Evolutionary conservation across 2,888 invertebrate genomes (phyloP), one percentile per base, ranked within the genome.

Genomic region (Tiliacea citrago): DNA sequence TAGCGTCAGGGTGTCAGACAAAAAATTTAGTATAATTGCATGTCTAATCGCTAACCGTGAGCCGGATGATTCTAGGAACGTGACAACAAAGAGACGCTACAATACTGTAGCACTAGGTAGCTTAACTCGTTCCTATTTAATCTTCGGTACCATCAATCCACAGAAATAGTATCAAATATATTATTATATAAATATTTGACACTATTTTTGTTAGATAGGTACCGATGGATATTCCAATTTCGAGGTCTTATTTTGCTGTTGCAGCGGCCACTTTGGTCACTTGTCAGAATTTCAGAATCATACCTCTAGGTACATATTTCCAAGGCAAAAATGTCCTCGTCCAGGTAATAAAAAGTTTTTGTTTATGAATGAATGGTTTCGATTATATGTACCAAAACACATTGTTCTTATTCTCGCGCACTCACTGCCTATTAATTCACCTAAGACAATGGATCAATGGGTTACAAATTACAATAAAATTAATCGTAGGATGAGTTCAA

Each of bases 21-120:
- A 90, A 90, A 90, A 91, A 87, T 73, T 69, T 45, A 74, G 68
- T 86, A 84, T 88, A 90, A 88, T 91, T 89, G 86, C 88, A 88
- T 87, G 83, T 72, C 85, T 83, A 90, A 91, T 89, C 79, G 87
- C 76, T 75, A 81, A 82, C 78, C 82, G 78, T 80, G 87, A 73
- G 78, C 76, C 71, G 71, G 70, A 75, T 82, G 73, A 71, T 88
- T 81, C 84, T 83, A 77, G 70, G 80, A 85, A 84, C 68, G 75
- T 78, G 70, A 60, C 68, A 72, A 29, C 21, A 35, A n/a, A 69
- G 65, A 70, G 62, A 68, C 35, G 73, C 71, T 71, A 69, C 62
- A 49, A 57, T 72, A 55, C 24, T 58, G 53, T 57, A 58, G 61
- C 61, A 18, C 42, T 61, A 18, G 13, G 45, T 45, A 61, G 55